Base-by-base conservation (phyloP, 2,888 invertebrate genomes). In the Lepidochitona cinerea region DNA sequence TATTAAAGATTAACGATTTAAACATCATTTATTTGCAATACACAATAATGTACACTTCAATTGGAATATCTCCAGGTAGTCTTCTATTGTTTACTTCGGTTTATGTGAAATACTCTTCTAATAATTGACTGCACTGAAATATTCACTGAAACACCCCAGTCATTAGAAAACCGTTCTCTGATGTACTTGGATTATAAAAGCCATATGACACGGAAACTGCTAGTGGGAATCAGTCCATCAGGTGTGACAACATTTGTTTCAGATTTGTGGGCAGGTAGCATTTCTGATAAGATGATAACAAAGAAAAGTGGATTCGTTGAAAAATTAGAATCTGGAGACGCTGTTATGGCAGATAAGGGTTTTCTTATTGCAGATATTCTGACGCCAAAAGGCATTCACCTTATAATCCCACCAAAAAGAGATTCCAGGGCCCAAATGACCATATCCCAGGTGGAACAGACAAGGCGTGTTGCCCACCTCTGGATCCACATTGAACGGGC, bases 81-180 rank as follows among this genome's bases (percentile, higher is more conserved):
- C n/a, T n/a, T n/a, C n/a, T n/a, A n/a, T n/a, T n/a, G n/a, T n/a
- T n/a, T n/a, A n/a, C n/a, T n/a, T n/a, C n/a, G n/a, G n/a, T n/a
- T n/a, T n/a, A n/a, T n/a, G n/a, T n/a, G n/a, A n/a, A n/a, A n/a
- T n/a, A n/a, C n/a, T n/a, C n/a, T n/a, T n/a, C n/a, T n/a, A n/a
- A 75, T 75, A 18, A 36, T 78, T 12, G 76, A 79, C 67, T 79
- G 78, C 33, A 79, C 78, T 33, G 76, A 79, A 69, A 72, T 79
- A 5, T 76, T 68, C 70, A 66, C 67, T 23, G 74, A 76, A 32
- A 59, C 49, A 0, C 75, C 79, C 64, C 70, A 70, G n/a, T 67
- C 78, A 23, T 37, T 77, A 1, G 53, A 41, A 18, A 70, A 75
- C 4, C 75, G 75, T 23, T 77, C 76, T 12, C 37, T 78, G 35